Evolutionary conservation across 2,797 vertebrate genomes (phyloP).

Genomic region (Linurgus olivaceus): DNA sequence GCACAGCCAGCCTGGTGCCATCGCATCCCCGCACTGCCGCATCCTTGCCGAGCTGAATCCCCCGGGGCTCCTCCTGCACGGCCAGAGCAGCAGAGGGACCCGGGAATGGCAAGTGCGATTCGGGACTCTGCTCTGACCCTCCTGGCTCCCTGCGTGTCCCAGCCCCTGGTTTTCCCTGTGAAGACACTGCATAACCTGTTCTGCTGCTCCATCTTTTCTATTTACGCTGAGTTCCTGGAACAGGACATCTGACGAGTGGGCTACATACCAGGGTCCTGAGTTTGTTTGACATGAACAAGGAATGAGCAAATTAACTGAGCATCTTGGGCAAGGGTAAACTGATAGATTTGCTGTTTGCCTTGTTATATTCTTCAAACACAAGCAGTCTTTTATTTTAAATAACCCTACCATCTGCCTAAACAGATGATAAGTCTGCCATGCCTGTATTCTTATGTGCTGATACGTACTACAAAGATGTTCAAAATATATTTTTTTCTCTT

Average conservation of each 20-base stretch:
- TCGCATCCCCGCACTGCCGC: not conserved
- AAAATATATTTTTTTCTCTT: not conserved
- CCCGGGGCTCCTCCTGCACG: accelerated
- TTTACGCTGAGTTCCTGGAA: not conserved
- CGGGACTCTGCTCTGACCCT: accelerated
- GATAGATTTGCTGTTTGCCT: not conserved
- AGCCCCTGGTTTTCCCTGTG: not conserved
- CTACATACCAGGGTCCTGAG: not conserved
- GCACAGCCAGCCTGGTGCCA: not conserved
- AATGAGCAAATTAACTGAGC: not conserved
- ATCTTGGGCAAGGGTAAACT: not conserved
- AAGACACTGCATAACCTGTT: not conserved
- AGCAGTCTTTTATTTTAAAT: not conserved
- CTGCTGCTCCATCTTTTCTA: not conserved
- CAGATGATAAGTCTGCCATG: not conserved
- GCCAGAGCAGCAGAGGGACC: accelerated
- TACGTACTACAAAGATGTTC: not conserved
- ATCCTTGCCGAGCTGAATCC: accelerated
- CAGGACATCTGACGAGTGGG: not conserved
- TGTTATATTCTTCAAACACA: not conserved
- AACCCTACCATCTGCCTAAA: not conserved
- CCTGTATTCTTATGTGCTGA: not conserved
- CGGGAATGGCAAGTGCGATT: accelerated
- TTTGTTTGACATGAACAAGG: not conserved
- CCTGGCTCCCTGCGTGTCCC: accelerated